Evolutionary conservation across 23 tunicate species (phyloP).

Genomic region (Diplosoma virens): DNA sequence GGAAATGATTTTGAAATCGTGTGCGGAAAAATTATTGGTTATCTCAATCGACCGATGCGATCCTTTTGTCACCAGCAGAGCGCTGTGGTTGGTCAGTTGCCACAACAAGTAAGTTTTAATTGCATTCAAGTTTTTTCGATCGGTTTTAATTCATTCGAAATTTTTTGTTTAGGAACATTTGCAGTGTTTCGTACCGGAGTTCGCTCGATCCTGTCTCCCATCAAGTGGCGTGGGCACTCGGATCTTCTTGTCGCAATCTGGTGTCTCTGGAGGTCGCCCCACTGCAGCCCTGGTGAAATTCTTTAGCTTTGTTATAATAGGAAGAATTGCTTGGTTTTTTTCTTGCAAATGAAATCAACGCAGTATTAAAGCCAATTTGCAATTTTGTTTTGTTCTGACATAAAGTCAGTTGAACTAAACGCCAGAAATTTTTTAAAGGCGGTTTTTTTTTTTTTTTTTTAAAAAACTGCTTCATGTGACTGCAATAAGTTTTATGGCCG

Average conservation of each 20-base stretch:
- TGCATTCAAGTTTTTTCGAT: not conserved
- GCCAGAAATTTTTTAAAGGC: too few species aligned
- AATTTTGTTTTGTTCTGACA: too few species aligned
- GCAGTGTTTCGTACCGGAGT: constrained; percentile 67
- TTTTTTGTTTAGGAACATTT: constrained; percentile 34
- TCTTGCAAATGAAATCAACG: too few species aligned
- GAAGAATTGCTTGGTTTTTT: not conserved
- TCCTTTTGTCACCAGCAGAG: constrained; percentile 60
- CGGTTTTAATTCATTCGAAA: not conserved
- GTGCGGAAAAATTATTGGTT: constrained; percentile 60
- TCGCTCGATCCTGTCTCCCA: constrained; percentile 55
- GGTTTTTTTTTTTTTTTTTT: too few species aligned
- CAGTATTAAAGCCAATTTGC: too few species aligned
- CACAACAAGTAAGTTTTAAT: constrained; percentile 56
- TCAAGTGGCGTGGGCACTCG: constrained; percentile 83
- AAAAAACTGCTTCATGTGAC: too few species aligned
- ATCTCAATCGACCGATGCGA: constrained; percentile 66
- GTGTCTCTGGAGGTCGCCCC: constrained; percentile 82
- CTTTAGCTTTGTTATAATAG: too few species aligned
- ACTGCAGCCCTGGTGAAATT: constrained; percentile 38
- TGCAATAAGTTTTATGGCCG: too few species aligned
- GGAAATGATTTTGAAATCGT: constrained; percentile 60
- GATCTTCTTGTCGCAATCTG: constrained; percentile 68
- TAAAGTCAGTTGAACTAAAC: too few species aligned
- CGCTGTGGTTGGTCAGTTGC: constrained; percentile 74